Conservation (phyloP, 2,888 invertebrate species). For the Hirtodrosophila histrioides region DNA sequence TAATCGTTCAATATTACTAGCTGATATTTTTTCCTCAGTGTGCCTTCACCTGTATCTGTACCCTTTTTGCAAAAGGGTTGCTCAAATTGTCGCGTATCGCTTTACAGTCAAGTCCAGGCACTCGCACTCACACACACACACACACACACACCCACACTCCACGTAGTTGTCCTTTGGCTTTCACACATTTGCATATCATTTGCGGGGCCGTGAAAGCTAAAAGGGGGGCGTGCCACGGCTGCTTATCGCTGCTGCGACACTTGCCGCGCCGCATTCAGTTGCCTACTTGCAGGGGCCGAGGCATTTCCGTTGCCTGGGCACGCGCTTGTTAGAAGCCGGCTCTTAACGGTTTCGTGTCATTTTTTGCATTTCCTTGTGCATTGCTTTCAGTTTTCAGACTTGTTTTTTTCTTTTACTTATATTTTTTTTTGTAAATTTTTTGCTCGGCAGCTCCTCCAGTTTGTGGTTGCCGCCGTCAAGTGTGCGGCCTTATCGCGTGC, state of each 20-base stretch:
- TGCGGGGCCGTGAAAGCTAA: conserved; percentile 19
- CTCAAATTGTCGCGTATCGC: conserved; percentile 41
- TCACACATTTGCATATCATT: conserved; percentile 78
- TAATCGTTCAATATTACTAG: no score
- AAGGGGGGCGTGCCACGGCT: conserved; percentile 49
- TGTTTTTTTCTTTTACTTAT: conserved; percentile 13
- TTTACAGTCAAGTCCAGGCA: conserved; percentile 39
- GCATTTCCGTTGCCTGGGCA: conserved; percentile 75
- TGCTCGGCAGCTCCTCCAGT: background rate
- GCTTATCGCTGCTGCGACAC: conserved; percentile 68
- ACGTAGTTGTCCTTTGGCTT: conserved; percentile 63
- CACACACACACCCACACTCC: conserved; percentile 24
- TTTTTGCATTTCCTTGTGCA: conserved; percentile 76
- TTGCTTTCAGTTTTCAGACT: conserved; percentile 55
- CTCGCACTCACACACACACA: conserved; percentile 17
- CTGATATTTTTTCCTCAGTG: no score
- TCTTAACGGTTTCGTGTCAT: conserved; percentile 80
- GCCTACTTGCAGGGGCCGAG: conserved; percentile 40
- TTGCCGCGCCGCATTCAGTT: conserved; percentile 45
- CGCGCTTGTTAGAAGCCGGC: conserved; percentile 68
- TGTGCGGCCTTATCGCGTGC: conserved; percentile 77
- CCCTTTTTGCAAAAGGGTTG: conserved; percentile 34
- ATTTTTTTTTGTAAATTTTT: conserved; percentile 10
- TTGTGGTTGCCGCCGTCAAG: conserved; percentile 62
- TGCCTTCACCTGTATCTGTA: conserved; percentile 10